Conservation (phyloP, 2,113 vertebrate genomes). For the Danio rerio region DNA sequence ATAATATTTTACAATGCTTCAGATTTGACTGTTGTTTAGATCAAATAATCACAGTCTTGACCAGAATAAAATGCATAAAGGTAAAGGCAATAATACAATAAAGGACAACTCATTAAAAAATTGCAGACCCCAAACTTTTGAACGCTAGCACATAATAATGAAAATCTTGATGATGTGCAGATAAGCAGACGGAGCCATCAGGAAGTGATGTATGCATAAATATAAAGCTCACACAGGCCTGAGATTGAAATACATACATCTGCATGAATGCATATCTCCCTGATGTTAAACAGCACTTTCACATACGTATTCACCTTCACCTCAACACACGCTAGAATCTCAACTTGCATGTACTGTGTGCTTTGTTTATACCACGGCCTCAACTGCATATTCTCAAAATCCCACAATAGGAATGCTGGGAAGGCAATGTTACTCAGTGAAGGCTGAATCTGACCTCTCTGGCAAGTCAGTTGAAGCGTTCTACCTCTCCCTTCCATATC, state of each 20-base stretch:
- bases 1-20: no score
- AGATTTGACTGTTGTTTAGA: no score
- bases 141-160: neutral
- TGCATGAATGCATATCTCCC: conserved; percentile 47
- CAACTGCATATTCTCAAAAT: neutral
- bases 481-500: conserved; percentile 55
- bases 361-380: neutral
- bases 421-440: conserved; percentile 14
- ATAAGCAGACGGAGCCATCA: conserved; percentile 74
- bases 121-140: neutral
- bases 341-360: neutral
- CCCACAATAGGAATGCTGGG: neutral
- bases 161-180: conserved; percentile 68
- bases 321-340: neutral
- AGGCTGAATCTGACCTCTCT: conserved; percentile 39
- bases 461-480: conserved; percentile 43
- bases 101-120: neutral
- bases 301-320: neutral
- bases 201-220: conserved; percentile 74
- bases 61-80: no score
- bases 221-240: conserved; percentile 74
- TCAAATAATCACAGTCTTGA: no score
- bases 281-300: neutral
- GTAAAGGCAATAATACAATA: no score
- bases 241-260: conserved; percentile 72